Evolutionary conservation across 92 coral and sea anemone species (phyloP).

Genomic region (Heteractis magnifica): DNA sequence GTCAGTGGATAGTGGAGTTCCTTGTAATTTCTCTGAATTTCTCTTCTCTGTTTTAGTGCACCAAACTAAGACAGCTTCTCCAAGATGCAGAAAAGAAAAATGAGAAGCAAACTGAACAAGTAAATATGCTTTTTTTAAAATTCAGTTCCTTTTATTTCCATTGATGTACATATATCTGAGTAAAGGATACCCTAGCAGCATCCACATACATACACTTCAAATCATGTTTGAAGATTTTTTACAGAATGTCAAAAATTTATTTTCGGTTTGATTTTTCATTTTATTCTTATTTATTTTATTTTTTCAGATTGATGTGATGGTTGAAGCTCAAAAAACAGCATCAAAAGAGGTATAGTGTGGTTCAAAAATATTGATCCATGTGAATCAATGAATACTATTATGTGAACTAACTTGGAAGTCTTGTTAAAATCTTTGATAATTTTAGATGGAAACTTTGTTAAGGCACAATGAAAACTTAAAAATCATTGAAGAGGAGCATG

Average conservation of each 20-base stretch:
- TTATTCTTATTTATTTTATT: not conserved
- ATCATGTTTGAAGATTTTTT: no score
- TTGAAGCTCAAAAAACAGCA: slow-evolving; percentile 75
- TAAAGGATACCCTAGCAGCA: not conserved
- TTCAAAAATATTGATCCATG: not conserved
- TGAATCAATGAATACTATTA: not conserved
- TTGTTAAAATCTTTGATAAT: not conserved
- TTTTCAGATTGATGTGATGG: slow-evolving; percentile 64
- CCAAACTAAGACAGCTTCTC: slow-evolving; percentile 82
- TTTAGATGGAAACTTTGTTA: slow-evolving; percentile 73
- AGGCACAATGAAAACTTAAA: slow-evolving; percentile 63
- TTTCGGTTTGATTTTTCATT: not conserved
- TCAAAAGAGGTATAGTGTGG: slow-evolving; percentile 60
- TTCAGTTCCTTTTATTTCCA: not conserved
- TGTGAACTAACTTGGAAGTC: not conserved
- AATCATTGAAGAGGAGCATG: slow-evolving; percentile 67
- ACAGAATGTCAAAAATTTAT: no score
- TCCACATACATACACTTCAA: not conserved
- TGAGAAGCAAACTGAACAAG: slow-evolving; percentile 87
- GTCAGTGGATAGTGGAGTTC: not conserved
- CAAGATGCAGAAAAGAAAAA: slow-evolving; percentile 86
- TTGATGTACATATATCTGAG: not conserved
- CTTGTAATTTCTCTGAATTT: not conserved
- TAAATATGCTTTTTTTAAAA: not conserved
- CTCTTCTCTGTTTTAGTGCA: slow-evolving; percentile 52